Conservation (phyloP, 2,113 vertebrate genomes). For the Periophthalmodon schlosseri region DNA sequence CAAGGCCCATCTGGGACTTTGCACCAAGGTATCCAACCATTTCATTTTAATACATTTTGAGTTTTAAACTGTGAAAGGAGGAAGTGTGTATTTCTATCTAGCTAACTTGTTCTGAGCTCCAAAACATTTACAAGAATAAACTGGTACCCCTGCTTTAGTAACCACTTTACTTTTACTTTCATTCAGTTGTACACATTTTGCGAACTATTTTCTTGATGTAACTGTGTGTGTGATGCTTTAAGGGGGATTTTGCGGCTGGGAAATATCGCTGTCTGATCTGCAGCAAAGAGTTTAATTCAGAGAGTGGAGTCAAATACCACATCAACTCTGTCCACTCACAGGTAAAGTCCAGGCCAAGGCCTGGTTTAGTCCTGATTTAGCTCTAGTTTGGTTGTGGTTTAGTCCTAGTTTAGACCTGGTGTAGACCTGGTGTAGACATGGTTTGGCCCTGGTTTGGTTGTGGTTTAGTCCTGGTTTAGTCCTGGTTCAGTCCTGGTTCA, state of each 20-base stretch:
- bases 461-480: not conserved
- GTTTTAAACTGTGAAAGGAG: too few relatives aligned
- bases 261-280: slow-evolving; percentile 94
- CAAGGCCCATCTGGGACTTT: slow-evolving; percentile 91
- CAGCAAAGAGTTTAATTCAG: slow-evolving; percentile 92
- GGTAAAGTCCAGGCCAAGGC: slow-evolving; percentile 68
- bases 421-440: too few relatives aligned
- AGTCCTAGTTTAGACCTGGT: not conserved
- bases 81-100: too few relatives aligned
- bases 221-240: slow-evolving; percentile 28
- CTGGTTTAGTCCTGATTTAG: not conserved
- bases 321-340: slow-evolving; percentile 93
- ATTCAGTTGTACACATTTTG: not conserved
- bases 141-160: too few relatives aligned
- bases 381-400: not conserved
- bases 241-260: slow-evolving; percentile 92
- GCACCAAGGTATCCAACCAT: slow-evolving; percentile 78
- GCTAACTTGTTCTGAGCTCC: too few relatives aligned
- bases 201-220: not conserved
- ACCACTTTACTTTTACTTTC: too few relatives aligned
- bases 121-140: too few relatives aligned
- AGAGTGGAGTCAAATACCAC: slow-evolving; percentile 97
- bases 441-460: not conserved
- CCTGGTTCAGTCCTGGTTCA: not conserved
- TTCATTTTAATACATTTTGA: not conserved